phyloP scores from a whole-genome alignment of 2,888 invertebrate genomes.

The Belgica antarctica region DNA sequence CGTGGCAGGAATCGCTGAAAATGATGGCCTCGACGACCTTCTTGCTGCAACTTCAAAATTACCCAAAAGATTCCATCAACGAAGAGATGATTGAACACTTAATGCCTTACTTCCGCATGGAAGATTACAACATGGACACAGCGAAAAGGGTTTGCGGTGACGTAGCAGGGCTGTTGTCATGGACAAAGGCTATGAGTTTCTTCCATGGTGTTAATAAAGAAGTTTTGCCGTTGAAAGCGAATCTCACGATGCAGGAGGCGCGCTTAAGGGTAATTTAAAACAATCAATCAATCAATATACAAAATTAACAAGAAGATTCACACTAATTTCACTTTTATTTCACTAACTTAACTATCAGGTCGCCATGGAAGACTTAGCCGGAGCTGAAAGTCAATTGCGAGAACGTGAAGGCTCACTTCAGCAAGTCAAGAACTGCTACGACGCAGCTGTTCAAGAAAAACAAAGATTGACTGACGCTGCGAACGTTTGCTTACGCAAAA shows the following conservation, averaged over 20 bases:
- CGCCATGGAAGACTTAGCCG: slow-evolving; percentile 86
- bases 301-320: slow-evolving; percentile 19
- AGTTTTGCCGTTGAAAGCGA: slow-evolving; percentile 90
- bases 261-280: slow-evolving; percentile 65
- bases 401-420: slow-evolving; percentile 87
- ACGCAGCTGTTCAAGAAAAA: slow-evolving; percentile 89
- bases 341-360: slow-evolving; percentile 59
- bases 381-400: slow-evolving; percentile 82
- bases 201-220: slow-evolving; percentile 96
- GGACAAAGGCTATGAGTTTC: slow-evolving; percentile 95
- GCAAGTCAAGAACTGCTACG: slow-evolving; percentile 88
- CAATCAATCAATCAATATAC: too few relatives aligned
- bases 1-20: slow-evolving; percentile 95
- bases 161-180: slow-evolving; percentile 89
- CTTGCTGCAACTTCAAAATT: slow-evolving; percentile 85
- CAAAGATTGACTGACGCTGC: slow-evolving; percentile 89
- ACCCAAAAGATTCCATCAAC: slow-evolving; percentile 94
- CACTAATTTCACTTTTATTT: too few relatives aligned
- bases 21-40: slow-evolving; percentile 97
- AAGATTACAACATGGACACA: slow-evolving; percentile 90
- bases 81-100: slow-evolving; percentile 95
- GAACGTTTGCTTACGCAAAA: slow-evolving; percentile 87
- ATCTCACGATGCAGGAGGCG: slow-evolving; percentile 86
- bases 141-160: slow-evolving; percentile 90
- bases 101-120: slow-evolving; percentile 89